A percentile compares a stretch with the other conserved stretches of the same genome.
These are phyloP conservation scores for Philereme transversata DNA, from an alignment of 2,888 invertebrate genomes.

Conservation along the genomic window DNA sequence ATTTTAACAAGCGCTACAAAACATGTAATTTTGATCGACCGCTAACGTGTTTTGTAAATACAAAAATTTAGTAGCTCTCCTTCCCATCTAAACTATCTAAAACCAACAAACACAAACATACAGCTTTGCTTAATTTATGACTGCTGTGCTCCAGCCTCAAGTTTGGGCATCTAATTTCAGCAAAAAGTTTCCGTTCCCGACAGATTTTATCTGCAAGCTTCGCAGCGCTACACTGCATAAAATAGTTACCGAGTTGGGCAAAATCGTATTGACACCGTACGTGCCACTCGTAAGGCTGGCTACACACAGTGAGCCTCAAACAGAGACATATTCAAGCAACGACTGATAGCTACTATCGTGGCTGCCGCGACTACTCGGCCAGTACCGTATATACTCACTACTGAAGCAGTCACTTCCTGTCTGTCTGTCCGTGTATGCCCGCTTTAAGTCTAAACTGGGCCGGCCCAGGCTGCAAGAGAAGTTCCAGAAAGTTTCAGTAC, in stretches of 20 bases:
- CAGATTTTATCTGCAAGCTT: constrained; percentile 39
- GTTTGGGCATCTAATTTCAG: constrained; percentile 19
- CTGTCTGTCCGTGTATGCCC: no score
- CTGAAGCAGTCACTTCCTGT: no score
- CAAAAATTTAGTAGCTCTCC: no score
- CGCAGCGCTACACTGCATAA: constrained; percentile 45
- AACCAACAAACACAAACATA: constrained; percentile 7
- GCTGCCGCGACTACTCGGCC: no score
- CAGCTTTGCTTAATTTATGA: constrained; percentile 18
- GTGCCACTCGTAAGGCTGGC: constrained; percentile 17
- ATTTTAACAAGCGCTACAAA: no score
- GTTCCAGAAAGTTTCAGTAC: constrained; percentile 15
- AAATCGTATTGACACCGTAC: constrained; percentile 57
- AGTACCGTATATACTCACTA: no score
- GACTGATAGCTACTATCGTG: no score
- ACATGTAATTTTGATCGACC: no score
- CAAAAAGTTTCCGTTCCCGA: constrained; percentile 27
- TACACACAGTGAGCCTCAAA: no score
- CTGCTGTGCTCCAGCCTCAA: constrained; percentile 16
- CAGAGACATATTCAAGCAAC: no score
- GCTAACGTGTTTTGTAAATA: no score
- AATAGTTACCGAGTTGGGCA: constrained; percentile 50
- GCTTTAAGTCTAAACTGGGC: constrained; percentile 24
- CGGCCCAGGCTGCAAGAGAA: constrained; percentile 38
- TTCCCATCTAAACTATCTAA: not conserved